A percentile compares a stretch with the other conserved stretches of the same genome.
These are phyloP conservation scores for Phrynocephalus forsythii DNA, from an alignment of 2,797 vertebrate species.

Conservation along the genomic window DNA sequence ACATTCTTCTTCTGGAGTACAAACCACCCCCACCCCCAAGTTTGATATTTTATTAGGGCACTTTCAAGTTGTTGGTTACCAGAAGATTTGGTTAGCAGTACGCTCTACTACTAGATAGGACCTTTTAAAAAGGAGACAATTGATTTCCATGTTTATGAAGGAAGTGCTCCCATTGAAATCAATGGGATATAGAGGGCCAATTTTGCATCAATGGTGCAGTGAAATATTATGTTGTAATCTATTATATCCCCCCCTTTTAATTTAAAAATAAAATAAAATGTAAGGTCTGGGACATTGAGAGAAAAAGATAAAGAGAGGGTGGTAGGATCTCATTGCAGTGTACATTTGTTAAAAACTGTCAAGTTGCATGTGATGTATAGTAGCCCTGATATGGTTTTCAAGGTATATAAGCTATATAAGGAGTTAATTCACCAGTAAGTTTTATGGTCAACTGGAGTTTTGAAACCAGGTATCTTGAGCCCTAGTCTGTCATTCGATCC, in stretches of 20 bases:
- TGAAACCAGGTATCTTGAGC: too few relatives aligned
- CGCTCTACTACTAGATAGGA: background rate
- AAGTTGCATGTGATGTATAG: too few relatives aligned
- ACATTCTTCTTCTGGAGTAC: conserved; percentile 40
- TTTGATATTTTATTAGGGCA: too few relatives aligned
- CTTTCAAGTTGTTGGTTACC: background rate
- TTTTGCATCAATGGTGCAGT: background rate
- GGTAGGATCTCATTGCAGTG: too few relatives aligned
- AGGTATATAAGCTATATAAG: too few relatives aligned
- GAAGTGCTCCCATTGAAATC: background rate
- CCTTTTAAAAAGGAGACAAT: background rate
- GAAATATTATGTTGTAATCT: background rate
- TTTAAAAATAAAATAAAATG: background rate
- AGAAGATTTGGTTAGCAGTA: background rate
- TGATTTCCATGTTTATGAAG: conserved; percentile 5
- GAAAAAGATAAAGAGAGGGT: too few relatives aligned
- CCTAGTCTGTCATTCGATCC: too few relatives aligned
- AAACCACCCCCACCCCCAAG: too few relatives aligned
- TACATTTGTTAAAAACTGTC: too few relatives aligned
- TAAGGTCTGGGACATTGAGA: background rate
- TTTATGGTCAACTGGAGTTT: too few relatives aligned
- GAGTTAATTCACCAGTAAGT: too few relatives aligned
- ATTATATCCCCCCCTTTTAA: background rate
- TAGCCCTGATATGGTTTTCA: too few relatives aligned
- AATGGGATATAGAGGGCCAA: background rate